Evolutionary conservation across 23 tunicate species (phyloP).

Genomic region (Phallusia fumigata): DNA sequence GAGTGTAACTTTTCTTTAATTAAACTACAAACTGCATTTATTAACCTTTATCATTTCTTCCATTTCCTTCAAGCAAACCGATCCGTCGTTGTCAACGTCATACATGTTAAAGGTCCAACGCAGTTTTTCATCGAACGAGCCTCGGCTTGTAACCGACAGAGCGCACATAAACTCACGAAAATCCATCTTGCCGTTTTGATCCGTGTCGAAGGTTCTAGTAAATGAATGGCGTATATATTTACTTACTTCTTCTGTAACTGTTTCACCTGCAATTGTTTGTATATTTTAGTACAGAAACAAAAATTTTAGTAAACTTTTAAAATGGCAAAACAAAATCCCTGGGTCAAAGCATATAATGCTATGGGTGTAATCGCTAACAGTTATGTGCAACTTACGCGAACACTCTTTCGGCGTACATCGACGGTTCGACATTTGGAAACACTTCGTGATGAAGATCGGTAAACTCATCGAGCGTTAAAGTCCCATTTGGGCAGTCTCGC

Average conservation of each 20-base stretch:
- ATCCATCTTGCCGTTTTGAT: constrained; percentile 49
- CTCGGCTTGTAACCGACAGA: constrained; percentile 55
- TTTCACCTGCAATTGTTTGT: no score
- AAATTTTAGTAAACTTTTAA: no score
- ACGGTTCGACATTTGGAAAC: neutral
- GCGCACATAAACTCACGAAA: constrained; percentile 76
- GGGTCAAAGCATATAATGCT: no score
- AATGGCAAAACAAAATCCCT: no score
- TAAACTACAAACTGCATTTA: no score
- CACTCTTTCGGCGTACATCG: neutral
- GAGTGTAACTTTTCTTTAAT: no score
- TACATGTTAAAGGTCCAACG: constrained; percentile 70
- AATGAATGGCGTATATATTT: neutral
- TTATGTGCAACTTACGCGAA: neutral
- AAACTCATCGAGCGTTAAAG: neutral
- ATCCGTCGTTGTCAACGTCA: constrained; percentile 55
- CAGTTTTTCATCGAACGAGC: constrained; percentile 44
- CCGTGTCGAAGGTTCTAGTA: constrained; percentile 48
- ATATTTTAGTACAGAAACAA: no score
- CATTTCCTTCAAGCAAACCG: constrained; percentile 46
- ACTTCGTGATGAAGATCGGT: neutral
- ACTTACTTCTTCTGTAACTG: no score
- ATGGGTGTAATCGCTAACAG: no score
- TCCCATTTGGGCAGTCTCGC: neutral
- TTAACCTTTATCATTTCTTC: constrained; percentile 39